Conservation (phyloP, 2,888 invertebrate species). For the Acanthococcus lagerstroemiae region DNA sequence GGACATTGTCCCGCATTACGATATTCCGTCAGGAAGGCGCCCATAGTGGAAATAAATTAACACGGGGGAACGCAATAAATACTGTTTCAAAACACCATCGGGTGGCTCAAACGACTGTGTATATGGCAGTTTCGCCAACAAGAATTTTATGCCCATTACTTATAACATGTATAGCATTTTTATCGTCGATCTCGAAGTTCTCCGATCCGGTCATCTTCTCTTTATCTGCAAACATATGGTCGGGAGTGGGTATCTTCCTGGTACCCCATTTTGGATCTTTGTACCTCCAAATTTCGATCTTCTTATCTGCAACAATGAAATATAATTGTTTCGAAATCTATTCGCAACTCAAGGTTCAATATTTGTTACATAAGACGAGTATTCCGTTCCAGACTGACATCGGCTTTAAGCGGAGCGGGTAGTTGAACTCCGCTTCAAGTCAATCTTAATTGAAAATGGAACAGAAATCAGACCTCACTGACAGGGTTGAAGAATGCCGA, state of each 20-base stretch:
- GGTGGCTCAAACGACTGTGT: background rate
- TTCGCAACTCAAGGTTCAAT: slow-evolving; percentile 5
- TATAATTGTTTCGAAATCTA: too few relatives aligned
- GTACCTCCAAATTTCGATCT: slow-evolving; percentile 64
- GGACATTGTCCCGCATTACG: too few relatives aligned
- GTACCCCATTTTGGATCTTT: slow-evolving; percentile 65
- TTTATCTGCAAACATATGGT: slow-evolving; percentile 8
- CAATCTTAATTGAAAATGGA: too few relatives aligned
- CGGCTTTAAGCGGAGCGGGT: too few relatives aligned
- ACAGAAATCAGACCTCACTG: too few relatives aligned
- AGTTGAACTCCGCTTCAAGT: too few relatives aligned
- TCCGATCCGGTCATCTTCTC: slow-evolving; percentile 7
- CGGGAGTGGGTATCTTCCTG: slow-evolving; percentile 58
- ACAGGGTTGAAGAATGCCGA: too few relatives aligned
- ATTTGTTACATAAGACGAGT: background rate
- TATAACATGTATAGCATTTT: slow-evolving; percentile 2
- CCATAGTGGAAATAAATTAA: background rate
- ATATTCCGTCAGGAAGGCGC: too few relatives aligned
- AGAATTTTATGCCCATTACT: slow-evolving; percentile 2
- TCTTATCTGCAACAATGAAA: slow-evolving; percentile 51
- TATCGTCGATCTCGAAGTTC: slow-evolving; percentile 12
- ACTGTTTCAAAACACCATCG: background rate
- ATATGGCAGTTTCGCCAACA: slow-evolving; percentile 16
- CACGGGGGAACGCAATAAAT: background rate
- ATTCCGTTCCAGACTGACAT: too few relatives aligned